These are phyloP conservation scores for Psilopsiagon aurifrons DNA, from an alignment of 2,113 vertebrate genomes.

Conservation along the genomic window DNA sequence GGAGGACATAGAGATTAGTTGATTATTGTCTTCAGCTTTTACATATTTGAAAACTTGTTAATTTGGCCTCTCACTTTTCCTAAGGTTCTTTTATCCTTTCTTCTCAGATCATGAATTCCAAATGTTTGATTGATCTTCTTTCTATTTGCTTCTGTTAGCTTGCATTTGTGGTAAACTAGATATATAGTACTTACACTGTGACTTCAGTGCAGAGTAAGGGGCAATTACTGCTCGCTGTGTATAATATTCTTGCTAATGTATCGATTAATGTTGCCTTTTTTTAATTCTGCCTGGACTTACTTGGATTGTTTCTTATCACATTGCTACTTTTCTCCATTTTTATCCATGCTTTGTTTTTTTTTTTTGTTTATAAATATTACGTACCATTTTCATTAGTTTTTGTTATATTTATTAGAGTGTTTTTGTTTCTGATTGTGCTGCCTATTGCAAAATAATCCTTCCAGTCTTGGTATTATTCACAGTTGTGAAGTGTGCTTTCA, in stretches of 20 bases:
- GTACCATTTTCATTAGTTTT: not conserved
- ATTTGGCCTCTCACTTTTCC: not conserved
- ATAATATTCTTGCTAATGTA: not conserved
- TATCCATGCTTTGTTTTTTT: not conserved
- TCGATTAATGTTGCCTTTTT: not conserved
- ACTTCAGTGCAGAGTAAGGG: not conserved
- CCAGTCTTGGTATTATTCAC: not conserved
- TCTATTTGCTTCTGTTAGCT: not conserved
- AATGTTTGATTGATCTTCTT: not conserved
- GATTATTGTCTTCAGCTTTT: not conserved
- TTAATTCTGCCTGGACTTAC: not conserved
- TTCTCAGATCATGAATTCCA: not conserved
- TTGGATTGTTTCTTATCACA: not conserved
- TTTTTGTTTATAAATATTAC: not conserved
- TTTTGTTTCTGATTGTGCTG: not conserved
- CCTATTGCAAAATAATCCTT: not conserved
- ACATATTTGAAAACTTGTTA: not conserved
- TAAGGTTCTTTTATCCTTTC: not conserved
- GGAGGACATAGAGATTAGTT: not conserved
- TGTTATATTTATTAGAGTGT: not conserved
- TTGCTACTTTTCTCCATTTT: slow-evolving; percentile 13
- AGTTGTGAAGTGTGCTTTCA: not conserved
- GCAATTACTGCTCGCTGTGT: not conserved
- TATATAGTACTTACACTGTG: not conserved
- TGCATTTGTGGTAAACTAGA: not conserved